Conservation (phyloP, 2,888 invertebrate species). For the Lasioglossum zephyrum region DNA sequence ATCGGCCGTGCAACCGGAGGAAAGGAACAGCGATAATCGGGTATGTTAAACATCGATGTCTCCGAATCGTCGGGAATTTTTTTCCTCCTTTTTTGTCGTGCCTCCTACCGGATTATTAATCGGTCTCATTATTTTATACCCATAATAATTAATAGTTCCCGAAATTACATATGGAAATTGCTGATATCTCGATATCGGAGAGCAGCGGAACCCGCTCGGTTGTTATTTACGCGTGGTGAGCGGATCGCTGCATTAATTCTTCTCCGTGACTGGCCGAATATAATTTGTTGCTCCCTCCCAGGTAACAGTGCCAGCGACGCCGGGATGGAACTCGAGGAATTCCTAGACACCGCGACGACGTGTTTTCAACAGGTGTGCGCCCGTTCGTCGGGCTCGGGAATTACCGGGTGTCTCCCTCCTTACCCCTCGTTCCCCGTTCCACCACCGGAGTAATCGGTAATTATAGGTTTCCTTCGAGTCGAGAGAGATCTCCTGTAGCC, state of each 20-base stretch:
- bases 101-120: slow-evolving; percentile 32
- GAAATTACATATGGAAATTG: slow-evolving; percentile 63
- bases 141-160: slow-evolving; percentile 54
- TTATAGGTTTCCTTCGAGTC: slow-evolving; percentile 73
- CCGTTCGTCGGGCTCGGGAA: slow-evolving; percentile 52
- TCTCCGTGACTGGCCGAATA: slow-evolving; percentile 55
- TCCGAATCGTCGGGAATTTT: neutral
- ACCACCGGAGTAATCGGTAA: slow-evolving; percentile 77
- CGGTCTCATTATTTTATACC: slow-evolving; percentile 34
- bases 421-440: neutral
- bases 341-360: slow-evolving; percentile 60
- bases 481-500: slow-evolving; percentile 61
- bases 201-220: slow-evolving; percentile 7
- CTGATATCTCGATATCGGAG: slow-evolving; percentile 40
- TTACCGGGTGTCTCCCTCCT: slow-evolving; percentile 64
- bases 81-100: neutral
- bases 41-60: slow-evolving; percentile 16
- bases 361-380: slow-evolving; percentile 72
- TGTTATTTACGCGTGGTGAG: slow-evolving; percentile 46
- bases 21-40: slow-evolving; percentile 10
- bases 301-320: slow-evolving; percentile 27
- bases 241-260: slow-evolving; percentile 49
- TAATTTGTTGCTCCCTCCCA: slow-evolving; percentile 50
- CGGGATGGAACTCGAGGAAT: slow-evolving; percentile 53
- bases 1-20: neutral